Conservation (phyloP, 1,140 invertebrate species). For the Saccostrea echinata region DNA sequence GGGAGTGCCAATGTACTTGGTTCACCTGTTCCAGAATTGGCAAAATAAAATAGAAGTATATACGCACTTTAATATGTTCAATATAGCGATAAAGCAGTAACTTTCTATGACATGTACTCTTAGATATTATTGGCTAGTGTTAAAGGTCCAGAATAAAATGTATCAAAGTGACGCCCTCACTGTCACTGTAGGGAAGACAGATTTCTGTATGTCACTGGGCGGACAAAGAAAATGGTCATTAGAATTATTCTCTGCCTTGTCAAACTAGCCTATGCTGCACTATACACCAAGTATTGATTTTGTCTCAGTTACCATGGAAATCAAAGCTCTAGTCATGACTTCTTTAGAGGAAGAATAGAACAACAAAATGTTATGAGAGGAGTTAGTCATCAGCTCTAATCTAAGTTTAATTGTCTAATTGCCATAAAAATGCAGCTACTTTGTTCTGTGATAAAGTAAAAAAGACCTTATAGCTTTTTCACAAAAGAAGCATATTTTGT, state of each 20-base stretch:
- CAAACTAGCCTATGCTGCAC: neutral
- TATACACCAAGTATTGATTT: neutral
- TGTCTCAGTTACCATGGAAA: constrained; percentile 6
- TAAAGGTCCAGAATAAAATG: neutral
- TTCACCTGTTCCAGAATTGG: neutral
- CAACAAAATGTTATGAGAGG: neutral
- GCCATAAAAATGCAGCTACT: too few relatives aligned
- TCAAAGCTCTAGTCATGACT: neutral
- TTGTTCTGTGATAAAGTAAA: too few relatives aligned
- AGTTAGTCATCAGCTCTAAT: too few relatives aligned
- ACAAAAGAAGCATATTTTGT: too few relatives aligned
- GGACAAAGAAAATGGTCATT: neutral
- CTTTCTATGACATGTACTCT: neutral
- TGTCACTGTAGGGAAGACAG: neutral
- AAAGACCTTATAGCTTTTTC: too few relatives aligned
- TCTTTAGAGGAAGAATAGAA: neutral
- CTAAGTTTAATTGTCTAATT: too few relatives aligned
- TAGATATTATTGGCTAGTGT: neutral
- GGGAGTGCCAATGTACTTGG: neutral
- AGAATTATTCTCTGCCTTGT: neutral
- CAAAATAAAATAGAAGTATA: neutral
- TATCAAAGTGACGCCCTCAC: neutral
- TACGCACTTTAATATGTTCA: neutral
- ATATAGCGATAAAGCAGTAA: neutral
- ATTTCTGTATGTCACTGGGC: neutral